These are phyloP conservation scores for Penaeus indicus DNA, from an alignment of 1,140 invertebrate genomes.

Conservation along the genomic window DNA sequence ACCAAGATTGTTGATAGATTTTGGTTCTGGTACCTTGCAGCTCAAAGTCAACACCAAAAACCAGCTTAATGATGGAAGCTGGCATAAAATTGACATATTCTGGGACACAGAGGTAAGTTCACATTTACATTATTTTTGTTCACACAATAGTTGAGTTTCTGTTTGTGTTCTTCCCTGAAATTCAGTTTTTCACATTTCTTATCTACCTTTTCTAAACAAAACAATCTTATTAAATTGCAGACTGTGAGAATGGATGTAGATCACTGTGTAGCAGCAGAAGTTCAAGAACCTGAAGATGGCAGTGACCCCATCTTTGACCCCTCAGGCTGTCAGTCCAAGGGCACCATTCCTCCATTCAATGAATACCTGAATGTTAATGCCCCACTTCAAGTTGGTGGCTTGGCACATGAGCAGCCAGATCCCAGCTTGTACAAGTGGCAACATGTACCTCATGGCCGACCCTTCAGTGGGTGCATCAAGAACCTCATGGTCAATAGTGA, in stretches of 20 bases:
- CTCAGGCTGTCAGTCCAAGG: conserved; percentile 87
- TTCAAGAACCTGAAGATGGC: conserved; percentile 89
- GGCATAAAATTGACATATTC: conserved; percentile 96
- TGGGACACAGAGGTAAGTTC: conserved; percentile 86
- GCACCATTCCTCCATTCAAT: conserved; percentile 92
- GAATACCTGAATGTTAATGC: conserved; percentile 97
- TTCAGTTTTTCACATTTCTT: neutral
- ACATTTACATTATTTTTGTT: neutral
- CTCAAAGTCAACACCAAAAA: conserved; percentile 87
- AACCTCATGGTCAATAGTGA: conserved; percentile 97
- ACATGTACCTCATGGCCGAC: conserved; percentile 85
- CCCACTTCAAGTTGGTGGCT: conserved; percentile 92
- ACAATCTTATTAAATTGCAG: conserved; percentile 67
- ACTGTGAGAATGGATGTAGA: conserved; percentile 92
- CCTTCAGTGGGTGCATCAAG: conserved; percentile 94
- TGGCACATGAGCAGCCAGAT: conserved; percentile 85
- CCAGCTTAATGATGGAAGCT: conserved; percentile 91
- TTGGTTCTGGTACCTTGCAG: conserved; percentile 93
- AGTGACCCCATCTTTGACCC: conserved; percentile 86
- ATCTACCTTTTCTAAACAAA: neutral
- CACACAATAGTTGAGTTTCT: neutral
- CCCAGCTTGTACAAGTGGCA: conserved; percentile 88
- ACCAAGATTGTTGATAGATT: conserved; percentile 91
- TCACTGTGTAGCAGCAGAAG: conserved; percentile 87
- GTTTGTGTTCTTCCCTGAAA: neutral